Evolutionary conservation across 2,113 vertebrate species (phyloP).

Genomic region (Symphodus melops): DNA sequence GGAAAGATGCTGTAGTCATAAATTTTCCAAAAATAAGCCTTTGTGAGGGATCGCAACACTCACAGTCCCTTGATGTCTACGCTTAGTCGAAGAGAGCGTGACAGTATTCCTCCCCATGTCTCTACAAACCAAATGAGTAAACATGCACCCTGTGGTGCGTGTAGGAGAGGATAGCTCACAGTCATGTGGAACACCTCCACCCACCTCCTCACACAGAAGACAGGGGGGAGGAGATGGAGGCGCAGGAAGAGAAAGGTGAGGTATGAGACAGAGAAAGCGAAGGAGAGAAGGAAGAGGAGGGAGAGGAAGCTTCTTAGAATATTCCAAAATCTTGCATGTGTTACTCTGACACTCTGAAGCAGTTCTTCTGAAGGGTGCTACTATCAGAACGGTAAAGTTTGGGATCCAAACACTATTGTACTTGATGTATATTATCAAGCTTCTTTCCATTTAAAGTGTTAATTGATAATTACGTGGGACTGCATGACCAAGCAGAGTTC

Average conservation of each 20-base stretch:
- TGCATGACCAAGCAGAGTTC: too few species aligned
- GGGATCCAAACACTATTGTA: neutral
- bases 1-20: neutral
- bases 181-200: conserved; percentile 33
- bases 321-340: conserved; percentile 14
- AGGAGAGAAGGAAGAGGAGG: neutral
- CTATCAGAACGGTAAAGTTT: conserved; percentile 6
- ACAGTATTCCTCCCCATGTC: conserved; percentile 29
- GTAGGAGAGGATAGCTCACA: conserved; percentile 20
- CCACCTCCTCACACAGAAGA: conserved; percentile 24
- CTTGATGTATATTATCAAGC: too few species aligned
- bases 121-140: conserved; percentile 54
- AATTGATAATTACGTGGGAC: too few species aligned
- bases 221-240: conserved; percentile 35
- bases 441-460: too few species aligned
- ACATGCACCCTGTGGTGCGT: conserved; percentile 41
- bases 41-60: conserved; percentile 7
- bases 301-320: conserved; percentile 5
- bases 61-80: conserved; percentile 45
- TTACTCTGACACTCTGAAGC: conserved; percentile 14
- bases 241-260: conserved; percentile 16
- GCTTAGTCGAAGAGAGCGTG: conserved; percentile 26
- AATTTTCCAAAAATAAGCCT: conserved; percentile 18
- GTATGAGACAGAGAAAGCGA: neutral
- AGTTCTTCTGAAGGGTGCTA: neutral